phyloP scores from a whole-genome alignment of 2,113 vertebrate genomes.

The Monarcha castaneiventris region DNA sequence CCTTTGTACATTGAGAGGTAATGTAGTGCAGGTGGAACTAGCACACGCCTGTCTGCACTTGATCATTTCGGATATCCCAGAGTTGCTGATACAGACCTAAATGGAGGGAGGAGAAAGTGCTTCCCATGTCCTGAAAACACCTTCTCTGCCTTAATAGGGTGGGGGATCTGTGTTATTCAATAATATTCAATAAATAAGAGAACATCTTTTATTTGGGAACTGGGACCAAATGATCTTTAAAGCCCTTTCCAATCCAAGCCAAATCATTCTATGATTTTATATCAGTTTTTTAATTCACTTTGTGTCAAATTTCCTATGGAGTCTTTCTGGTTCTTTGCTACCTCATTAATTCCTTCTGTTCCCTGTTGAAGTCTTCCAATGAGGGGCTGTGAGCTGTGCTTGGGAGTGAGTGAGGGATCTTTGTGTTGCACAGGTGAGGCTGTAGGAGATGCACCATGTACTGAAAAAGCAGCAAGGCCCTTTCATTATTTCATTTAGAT shows the following conservation, averaged over 20 bases:
- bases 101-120: neutral
- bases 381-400: neutral
- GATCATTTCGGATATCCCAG: neutral
- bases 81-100: neutral
- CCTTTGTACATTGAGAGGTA: neutral
- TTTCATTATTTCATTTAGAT: neutral
- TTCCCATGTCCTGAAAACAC: neutral
- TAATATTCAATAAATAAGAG: neutral
- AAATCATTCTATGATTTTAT: neutral
- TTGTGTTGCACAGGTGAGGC: neutral
- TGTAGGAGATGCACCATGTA: accelerated
- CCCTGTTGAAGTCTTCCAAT: neutral
- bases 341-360: neutral
- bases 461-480: neutral
- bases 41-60: neutral
- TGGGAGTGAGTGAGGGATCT: neutral
- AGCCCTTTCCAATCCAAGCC: neutral
- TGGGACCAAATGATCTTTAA: neutral
- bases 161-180: neutral
- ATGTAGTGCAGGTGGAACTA: neutral
- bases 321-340: neutral
- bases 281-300: neutral
- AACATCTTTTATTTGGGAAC: neutral
- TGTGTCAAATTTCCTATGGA: neutral
- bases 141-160: neutral